Percentiles rank a stretch among this genome's conserved stretches.
These are phyloP conservation scores for Heliconius cydno DNA, from an alignment of 2,888 invertebrate genomes.

Conservation along the genomic window DNA sequence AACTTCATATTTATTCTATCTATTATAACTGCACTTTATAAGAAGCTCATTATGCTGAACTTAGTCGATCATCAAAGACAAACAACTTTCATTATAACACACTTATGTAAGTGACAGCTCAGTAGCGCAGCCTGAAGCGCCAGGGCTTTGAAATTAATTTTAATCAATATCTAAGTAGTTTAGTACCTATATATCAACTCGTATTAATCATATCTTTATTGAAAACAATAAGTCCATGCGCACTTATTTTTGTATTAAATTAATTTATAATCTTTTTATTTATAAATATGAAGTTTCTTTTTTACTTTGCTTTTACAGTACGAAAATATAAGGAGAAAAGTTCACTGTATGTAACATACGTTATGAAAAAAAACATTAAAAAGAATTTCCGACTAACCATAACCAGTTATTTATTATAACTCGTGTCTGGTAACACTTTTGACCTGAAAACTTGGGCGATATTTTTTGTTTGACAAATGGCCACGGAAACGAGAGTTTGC, in stretches of 20 bases:
- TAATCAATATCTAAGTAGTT: not conserved
- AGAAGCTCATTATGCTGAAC: not conserved
- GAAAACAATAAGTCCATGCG: not conserved
- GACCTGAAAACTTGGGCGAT: conserved; percentile 74
- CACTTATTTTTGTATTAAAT: too few relatives aligned
- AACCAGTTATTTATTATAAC: conserved; percentile 72
- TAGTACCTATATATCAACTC: too few relatives aligned
- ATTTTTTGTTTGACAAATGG: conserved; percentile 82
- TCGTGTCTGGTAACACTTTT: conserved; percentile 74
- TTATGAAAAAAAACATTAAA: not conserved
- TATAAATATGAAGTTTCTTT: too few relatives aligned
- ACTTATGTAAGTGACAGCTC: conserved; percentile 9
- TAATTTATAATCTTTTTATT: too few relatives aligned
- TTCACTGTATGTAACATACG: not conserved
- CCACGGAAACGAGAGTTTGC: conserved; percentile 76
- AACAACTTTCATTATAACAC: not conserved
- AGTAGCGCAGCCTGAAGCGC: not conserved
- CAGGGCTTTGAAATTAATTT: not conserved
- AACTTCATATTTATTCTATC: not conserved
- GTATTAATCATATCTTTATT: not conserved
- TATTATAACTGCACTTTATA: not conserved
- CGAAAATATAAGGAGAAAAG: not conserved
- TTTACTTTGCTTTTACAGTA: not conserved
- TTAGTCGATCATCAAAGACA: not conserved
- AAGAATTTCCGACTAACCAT: conserved; percentile 57